Evolutionary conservation across 2,113 vertebrate species (phyloP), one percentile per base, ranked within the genome.

Genomic region (Gasterosteus aculeatus): DNA sequence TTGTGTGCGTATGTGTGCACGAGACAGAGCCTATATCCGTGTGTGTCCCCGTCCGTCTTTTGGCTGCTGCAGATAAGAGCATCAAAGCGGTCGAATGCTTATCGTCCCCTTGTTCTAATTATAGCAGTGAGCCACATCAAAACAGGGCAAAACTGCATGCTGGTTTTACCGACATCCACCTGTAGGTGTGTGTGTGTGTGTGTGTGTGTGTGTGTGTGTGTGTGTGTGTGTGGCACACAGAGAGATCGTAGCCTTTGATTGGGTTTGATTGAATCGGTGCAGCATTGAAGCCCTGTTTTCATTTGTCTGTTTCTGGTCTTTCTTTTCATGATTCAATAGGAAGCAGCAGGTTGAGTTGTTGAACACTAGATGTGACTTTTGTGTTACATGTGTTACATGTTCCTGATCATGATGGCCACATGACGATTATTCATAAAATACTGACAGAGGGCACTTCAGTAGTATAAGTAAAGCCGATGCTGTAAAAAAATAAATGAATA

Each of bases 41-140:
- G 44, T 57, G 71, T 65, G 68, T 78, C 69, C 60, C 44, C 61
- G 22, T 87, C 38, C 3, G 29, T 49, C 70, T 81, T 80, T 85
- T 63, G 77, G 69, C 60, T 73, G 74, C 68, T 69, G 22, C 65
- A 73, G 85, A 88, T 88, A 82, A 85, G 75, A 69, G 67, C 85
- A 85, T 88, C 78, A 88, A 82, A 89, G 85, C 74, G 38, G 80
- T 59, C 72, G 68, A 78, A 76, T 69, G 54, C 84, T 85, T 83
- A 87, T 89, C 76, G 10, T 41, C 53, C 35, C 18, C 69, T 46
- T 70, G 86, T 84, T 87, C 78, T 89, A 83, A 86, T 85, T 85
- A 85, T 85, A 88, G 81, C 78, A 78, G 49, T 61, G 65, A 86
- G 81, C 69, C 75, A 70, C 70, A 68, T 42, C 75, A 77, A 74